Evolutionary conservation across 2,888 invertebrate genomes (phyloP), one percentile per base, ranked within the genome.

Genomic region (Phragmatobia fuliginosa): DNA sequence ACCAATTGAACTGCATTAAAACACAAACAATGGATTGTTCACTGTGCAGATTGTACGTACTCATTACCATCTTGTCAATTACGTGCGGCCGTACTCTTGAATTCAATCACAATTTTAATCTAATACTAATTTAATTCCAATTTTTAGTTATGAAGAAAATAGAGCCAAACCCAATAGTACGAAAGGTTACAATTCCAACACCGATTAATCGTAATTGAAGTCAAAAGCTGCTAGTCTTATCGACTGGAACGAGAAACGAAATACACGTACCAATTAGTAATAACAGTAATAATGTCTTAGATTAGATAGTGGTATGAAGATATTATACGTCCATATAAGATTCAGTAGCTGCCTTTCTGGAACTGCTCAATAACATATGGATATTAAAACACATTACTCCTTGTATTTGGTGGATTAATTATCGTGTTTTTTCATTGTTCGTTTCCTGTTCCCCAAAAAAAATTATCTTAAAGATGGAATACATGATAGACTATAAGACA

Each of bases 1-100:
- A 61, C 49, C 31, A 66, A 58, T 59, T 66, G 41, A 66, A 59
- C 59, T 59, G 66, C 41, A 66, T 41, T 41, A 66, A 66, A 59
- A 66, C n/a, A 59, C 32, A 56, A 16, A 66, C 58, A 28, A n/a
- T 59, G 45, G 14, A 66, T 59, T 59, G 59, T 41, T 59, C 41
- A 52, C n/a, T 6, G 58, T 58, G n/a, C 41, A 66, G 21, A 59
- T 49, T 49, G 25, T 21, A 31, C 32, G 66, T 60, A 59, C 32
- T 59, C 66, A 61, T 66, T 61, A 61, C n/a, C 8, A 33, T 28
- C 45, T 64, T 52, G 63, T 11, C 33, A 64, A 33, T 64, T 33
- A 16, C 38, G n/a, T n/a, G n/a, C n/a, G n/a, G n/a, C n/a, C n/a
- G n/a, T n/a, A n/a, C n/a, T n/a, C n/a, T n/a, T n/a, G n/a, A n/a